Evolutionary conservation across 2,888 invertebrate species (phyloP).

Genomic region (Phorcus lineatus): DNA sequence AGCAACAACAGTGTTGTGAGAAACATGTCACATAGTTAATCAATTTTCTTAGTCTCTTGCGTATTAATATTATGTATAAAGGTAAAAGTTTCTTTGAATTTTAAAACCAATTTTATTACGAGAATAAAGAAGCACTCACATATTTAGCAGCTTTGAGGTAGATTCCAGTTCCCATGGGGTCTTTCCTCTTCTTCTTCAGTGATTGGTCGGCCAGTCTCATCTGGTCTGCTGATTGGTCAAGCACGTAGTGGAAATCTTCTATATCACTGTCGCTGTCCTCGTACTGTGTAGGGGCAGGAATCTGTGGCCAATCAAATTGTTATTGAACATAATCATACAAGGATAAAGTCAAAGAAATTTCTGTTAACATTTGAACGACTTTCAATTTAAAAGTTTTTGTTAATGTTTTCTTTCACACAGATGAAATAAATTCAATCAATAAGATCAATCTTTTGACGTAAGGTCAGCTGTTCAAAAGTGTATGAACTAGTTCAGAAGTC

Average conservation of each 20-base stretch:
- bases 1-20: not conserved
- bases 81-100: too few relatives aligned
- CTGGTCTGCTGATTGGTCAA: slow-evolving; percentile 81
- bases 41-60: not conserved
- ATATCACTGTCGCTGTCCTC: slow-evolving; percentile 81
- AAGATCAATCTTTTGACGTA: too few relatives aligned
- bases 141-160: slow-evolving; percentile 71
- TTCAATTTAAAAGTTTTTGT: not conserved
- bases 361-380: not conserved
- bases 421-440: too few relatives aligned
- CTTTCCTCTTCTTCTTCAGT: slow-evolving; percentile 66
- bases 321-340: not conserved
- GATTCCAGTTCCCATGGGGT: slow-evolving; percentile 69
- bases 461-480: too few relatives aligned
- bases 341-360: not conserved
- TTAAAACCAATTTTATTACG: not conserved
- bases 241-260: slow-evolving; percentile 81
- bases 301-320: slow-evolving; percentile 18
- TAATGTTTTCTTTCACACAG: not conserved
- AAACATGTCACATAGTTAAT: too few relatives aligned
- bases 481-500: too few relatives aligned
- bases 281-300: slow-evolving; percentile 26
- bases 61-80: too few relatives aligned
- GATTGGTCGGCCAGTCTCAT: slow-evolving; percentile 79
- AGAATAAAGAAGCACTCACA: slow-evolving; percentile 56